Percentiles rank a stretch among this genome's conserved stretches.
Conservation (phyloP, 2,113 vertebrate species). For the Myotis davidii region DNA sequence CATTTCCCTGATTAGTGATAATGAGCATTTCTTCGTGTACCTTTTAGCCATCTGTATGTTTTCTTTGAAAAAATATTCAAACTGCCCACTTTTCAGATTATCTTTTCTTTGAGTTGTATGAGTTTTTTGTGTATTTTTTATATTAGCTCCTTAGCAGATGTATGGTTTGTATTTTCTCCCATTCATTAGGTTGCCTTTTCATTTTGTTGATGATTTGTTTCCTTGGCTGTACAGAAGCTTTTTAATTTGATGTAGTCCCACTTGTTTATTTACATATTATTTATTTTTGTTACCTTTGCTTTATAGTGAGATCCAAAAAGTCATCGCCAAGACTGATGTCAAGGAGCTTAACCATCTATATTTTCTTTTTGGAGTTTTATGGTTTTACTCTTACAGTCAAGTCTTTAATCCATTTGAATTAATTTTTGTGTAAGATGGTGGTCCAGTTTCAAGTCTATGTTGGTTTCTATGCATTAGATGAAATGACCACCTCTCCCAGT, state of each 20-base stretch:
- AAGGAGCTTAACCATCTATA: background rate
- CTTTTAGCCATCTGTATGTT: background rate
- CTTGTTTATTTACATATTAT: background rate
- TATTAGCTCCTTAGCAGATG: background rate
- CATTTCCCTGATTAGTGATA: background rate
- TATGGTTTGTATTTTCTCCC: background rate
- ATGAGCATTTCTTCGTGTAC: background rate
- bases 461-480: background rate
- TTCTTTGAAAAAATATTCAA: background rate
- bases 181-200: background rate
- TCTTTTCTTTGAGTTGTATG: background rate
- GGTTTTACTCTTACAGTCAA: background rate
- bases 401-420: background rate
- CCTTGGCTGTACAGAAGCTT: background rate
- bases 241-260: background rate
- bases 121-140: background rate
- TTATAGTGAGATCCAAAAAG: background rate
- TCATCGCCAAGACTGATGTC: background rate
- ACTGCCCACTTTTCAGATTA: background rate
- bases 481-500: background rate
- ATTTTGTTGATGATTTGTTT: background rate
- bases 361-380: background rate
- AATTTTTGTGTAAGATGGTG: background rate
- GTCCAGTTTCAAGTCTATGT: background rate
- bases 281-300: background rate